phyloP scores from a whole-genome alignment of 2,888 invertebrate genomes.

The Ochropacha duplaris region DNA sequence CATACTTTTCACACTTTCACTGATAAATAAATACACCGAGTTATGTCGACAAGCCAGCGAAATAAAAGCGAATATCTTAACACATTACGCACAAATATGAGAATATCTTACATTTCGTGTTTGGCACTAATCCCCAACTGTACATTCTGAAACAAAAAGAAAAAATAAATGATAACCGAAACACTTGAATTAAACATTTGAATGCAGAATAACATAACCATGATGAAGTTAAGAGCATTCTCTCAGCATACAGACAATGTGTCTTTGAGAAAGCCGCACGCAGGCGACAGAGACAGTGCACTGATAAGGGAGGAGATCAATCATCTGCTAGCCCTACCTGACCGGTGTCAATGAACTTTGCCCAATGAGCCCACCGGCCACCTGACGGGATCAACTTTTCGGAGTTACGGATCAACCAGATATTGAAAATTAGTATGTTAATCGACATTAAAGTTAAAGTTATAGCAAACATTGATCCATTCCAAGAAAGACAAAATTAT shows the following conservation, averaged over 20 bases:
- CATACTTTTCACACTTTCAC: slow-evolving; percentile 30
- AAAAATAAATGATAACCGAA: slow-evolving; percentile 23
- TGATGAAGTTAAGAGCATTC: slow-evolving; percentile 51
- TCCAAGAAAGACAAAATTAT: slow-evolving; percentile 36
- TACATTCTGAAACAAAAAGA: slow-evolving; percentile 67
- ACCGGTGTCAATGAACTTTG: slow-evolving; percentile 73
- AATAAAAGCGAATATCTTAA: background rate
- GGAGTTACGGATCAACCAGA: slow-evolving; percentile 45
- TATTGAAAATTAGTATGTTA: slow-evolving; percentile 53
- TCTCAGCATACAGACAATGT: slow-evolving; percentile 68
- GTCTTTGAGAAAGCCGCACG: slow-evolving; percentile 78
- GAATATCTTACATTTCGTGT: slow-evolving; percentile 62
- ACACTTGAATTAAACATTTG: background rate
- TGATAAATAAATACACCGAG: slow-evolving; percentile 18
- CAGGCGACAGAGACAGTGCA: slow-evolving; percentile 76
- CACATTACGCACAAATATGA: slow-evolving; percentile 4
- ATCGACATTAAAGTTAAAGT: slow-evolving; percentile 17
- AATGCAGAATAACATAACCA: background rate
- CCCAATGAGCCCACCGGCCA: slow-evolving; percentile 48
- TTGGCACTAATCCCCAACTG: slow-evolving; percentile 46
- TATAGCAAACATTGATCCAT: slow-evolving; percentile 12
- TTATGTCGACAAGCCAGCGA: background rate
- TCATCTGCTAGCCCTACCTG: slow-evolving; percentile 77
- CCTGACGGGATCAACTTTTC: slow-evolving; percentile 70
- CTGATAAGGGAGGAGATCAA: slow-evolving; percentile 80